phyloP scores from a whole-genome alignment of 1,140 invertebrate species.

The Frieseomelitta varia region DNA sequence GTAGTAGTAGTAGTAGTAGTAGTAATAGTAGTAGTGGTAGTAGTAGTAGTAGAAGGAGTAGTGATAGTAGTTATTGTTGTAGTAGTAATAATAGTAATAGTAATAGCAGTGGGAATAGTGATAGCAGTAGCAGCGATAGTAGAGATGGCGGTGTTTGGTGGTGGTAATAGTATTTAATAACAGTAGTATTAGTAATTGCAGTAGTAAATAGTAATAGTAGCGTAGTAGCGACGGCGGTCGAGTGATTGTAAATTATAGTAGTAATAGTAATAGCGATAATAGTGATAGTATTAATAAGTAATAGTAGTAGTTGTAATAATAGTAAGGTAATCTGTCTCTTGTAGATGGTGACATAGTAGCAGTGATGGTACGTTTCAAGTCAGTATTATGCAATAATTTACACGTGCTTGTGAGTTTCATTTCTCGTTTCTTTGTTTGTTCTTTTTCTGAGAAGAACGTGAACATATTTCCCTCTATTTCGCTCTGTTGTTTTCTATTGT shows the following conservation, averaged over 20 bases:
- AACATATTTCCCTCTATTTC: background rate
- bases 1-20: constrained; percentile 36
- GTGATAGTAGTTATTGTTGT: constrained; percentile 31
- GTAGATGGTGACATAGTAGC: constrained; percentile 51
- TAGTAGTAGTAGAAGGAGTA: constrained; percentile 26
- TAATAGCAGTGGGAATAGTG: constrained; percentile 39
- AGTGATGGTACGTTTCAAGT: constrained; percentile 57
- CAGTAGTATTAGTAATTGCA: constrained; percentile 54
- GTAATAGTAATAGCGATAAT: constrained; percentile 44
- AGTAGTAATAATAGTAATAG: constrained; percentile 26
- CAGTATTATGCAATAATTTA: constrained; percentile 63
- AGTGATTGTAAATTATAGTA: constrained; percentile 41
- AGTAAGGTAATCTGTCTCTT: constrained; percentile 36
- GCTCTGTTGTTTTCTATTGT: background rate
- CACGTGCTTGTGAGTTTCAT: constrained; percentile 55
- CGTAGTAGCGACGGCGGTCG: constrained; percentile 46
- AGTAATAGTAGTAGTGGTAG: constrained; percentile 3
- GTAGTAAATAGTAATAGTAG: constrained; percentile 57
- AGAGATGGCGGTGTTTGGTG: constrained; percentile 14
- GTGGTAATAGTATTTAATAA: constrained; percentile 36
- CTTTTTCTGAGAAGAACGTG: background rate
- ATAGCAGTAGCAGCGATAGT: constrained; percentile 50
- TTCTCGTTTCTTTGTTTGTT: background rate
- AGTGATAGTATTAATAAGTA: constrained; percentile 49
- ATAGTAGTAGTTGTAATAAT: constrained; percentile 37